phyloP scores from a whole-genome alignment of 2,113 vertebrate species.

The Callionymus lyra region DNA sequence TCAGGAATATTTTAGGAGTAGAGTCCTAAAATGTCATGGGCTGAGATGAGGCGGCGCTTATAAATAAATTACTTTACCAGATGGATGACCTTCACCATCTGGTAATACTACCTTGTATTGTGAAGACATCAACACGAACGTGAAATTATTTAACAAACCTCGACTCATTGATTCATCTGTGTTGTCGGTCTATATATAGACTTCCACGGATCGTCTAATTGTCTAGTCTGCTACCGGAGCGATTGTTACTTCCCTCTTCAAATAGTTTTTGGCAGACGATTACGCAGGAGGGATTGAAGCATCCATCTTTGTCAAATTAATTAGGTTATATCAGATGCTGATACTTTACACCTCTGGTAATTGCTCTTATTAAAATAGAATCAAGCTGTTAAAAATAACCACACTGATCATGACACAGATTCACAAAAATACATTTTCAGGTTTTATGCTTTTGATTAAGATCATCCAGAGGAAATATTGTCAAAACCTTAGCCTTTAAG shows the following conservation, averaged over 20 bases:
- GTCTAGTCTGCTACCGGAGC: background rate
- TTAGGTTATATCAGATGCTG: slow-evolving; percentile 25
- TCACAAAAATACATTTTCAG: no score
- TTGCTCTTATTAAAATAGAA: slow-evolving; percentile 47
- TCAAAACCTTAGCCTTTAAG: no score
- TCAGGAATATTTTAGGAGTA: slow-evolving; percentile 15
- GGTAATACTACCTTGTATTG: no score
- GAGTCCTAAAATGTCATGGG: slow-evolving; percentile 25
- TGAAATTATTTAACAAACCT: no score
- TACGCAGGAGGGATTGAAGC: slow-evolving; percentile 13
- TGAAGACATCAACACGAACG: no score
- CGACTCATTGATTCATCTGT: background rate
- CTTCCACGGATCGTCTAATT: no score
- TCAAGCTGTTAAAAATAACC: slow-evolving; percentile 37
- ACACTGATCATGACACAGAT: no score
- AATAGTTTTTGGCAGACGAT: slow-evolving; percentile 34
- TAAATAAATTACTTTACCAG: slow-evolving; percentile 26
- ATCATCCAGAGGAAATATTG: no score
- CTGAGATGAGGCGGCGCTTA: slow-evolving; percentile 21
- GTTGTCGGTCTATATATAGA: no score
- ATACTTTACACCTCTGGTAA: slow-evolving; percentile 18
- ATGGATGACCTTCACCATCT: slow-evolving; percentile 11
- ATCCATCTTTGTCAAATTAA: slow-evolving; percentile 38
- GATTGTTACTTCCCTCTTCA: slow-evolving; percentile 23
- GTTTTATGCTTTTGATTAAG: no score